Percentiles rank a stretch among this genome's conserved stretches.
Conservation (phyloP, 2,888 invertebrate genomes). For the Meteorus colon region DNA sequence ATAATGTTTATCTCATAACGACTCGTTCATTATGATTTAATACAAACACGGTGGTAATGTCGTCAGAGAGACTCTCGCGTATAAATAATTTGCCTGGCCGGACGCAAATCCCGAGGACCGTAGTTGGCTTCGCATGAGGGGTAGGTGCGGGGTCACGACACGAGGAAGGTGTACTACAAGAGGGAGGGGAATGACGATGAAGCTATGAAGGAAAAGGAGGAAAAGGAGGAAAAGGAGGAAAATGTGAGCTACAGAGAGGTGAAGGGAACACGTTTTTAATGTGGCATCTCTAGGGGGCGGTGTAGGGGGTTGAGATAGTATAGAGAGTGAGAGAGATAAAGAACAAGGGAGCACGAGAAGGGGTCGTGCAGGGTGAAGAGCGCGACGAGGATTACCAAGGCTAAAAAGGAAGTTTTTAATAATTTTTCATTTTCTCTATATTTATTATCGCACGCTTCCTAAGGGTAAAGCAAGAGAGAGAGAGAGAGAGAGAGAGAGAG, state of each 20-base stretch:
- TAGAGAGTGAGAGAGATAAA: conserved; percentile 45
- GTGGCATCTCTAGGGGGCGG: not conserved
- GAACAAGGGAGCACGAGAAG: conserved; percentile 48
- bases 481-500: conserved; percentile 37
- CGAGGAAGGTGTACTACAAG: conserved; percentile 40
- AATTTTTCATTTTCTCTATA: conserved; percentile 74
- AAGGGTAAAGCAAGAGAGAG: conserved; percentile 62
- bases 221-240: not conserved
- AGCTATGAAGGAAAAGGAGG: not conserved
- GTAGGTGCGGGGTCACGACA: conserved; percentile 42
- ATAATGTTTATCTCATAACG: conserved; percentile 62
- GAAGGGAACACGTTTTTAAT: conserved; percentile 3
- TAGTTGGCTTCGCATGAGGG: conserved; percentile 45
- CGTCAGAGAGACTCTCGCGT: conserved; percentile 72
- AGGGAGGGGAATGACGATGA: conserved; percentile 41
- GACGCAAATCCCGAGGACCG: conserved; percentile 70
- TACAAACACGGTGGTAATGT: conserved; percentile 73
- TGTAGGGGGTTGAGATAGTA: conserved; percentile 41
- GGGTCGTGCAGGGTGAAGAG: conserved; percentile 59
- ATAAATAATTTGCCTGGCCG: conserved; percentile 73
- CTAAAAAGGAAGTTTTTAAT: conserved; percentile 74
- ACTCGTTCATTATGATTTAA: conserved; percentile 74
- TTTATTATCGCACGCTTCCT: conserved; percentile 73
- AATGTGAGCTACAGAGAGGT: not conserved
- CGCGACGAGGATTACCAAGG: conserved; percentile 72